Percentiles rank a stretch among this genome's conserved stretches.
These are phyloP conservation scores for Anaspis maculata DNA, from an alignment of 2,888 invertebrate species.

Conservation along the genomic window DNA sequence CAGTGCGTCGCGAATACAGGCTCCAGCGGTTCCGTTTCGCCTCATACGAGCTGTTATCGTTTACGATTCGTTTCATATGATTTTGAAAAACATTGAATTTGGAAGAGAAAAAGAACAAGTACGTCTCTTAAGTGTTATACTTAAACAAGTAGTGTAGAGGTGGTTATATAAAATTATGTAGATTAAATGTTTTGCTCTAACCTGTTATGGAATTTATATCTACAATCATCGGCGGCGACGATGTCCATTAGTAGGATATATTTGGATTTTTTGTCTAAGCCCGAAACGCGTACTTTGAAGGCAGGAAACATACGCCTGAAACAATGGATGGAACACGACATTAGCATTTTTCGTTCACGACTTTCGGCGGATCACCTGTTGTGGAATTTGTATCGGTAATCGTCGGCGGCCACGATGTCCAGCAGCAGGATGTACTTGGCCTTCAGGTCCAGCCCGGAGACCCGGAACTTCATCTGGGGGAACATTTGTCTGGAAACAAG, in stretches of 20 bases:
- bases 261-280: conserved; percentile 95
- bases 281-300: conserved; percentile 92
- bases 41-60: too few relatives aligned
- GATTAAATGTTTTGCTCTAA: conserved; percentile 49
- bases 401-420: conserved; percentile 98
- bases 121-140: neutral
- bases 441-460: conserved; percentile 96
- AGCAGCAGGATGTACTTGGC: conserved; percentile 97
- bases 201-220: conserved; percentile 93
- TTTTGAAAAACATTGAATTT: too few relatives aligned
- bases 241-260: conserved; percentile 97
- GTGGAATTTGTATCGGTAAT: conserved; percentile 97
- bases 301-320: conserved; percentile 97
- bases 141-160: neutral
- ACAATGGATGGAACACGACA: too few relatives aligned
- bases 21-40: too few relatives aligned
- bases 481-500: conserved; percentile 91
- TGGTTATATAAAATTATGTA: neutral
- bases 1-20: too few relatives aligned
- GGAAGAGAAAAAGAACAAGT: conserved; percentile 13
- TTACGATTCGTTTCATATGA: too few relatives aligned
- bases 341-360: too few relatives aligned
- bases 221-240: conserved; percentile 92
- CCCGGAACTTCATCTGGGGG: conserved; percentile 98
- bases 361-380: conserved; percentile 87